Base-by-base conservation (phyloP, 1,140 invertebrate genomes). In the Bathynomus jamesi region DNA sequence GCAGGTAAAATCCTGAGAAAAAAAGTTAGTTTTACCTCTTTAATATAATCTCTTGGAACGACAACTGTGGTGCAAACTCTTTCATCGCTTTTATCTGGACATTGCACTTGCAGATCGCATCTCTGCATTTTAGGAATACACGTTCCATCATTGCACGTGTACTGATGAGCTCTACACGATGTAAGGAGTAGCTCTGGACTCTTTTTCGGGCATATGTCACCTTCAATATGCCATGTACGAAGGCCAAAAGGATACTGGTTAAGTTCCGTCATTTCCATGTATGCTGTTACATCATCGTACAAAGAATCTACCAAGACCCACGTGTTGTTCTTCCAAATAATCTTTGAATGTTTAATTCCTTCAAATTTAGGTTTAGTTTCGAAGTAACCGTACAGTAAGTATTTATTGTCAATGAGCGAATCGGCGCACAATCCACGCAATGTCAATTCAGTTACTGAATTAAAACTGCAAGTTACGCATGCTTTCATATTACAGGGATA, bases 101-200 rank as follows among this genome's bases (percentile, higher is more conserved):
- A 87, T 71, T 87, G 84, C 46, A 83, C 81, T 31, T 83, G 73
- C 10, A 82, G 81, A 78, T 87, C 83, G 79, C 86, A 87, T 17
- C 80, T 80, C 13, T 78, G 73, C 25, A 67, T 70, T 31, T 71
- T 66, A 21, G 28, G 61, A 28, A 82, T 72, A 72, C 81, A 83
- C 0, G 78, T 72, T 4, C 78, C 79, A 24, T 77, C 71, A 63
- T 73, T 67, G 72, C 82, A 83, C 7, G 75, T 73, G 72, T 80
- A 79, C 32, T 81, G 74, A 60, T 69, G 32, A 25, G 64, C 29
- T 17, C 29, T 68, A 29, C 74, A 76, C 4, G 74, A 65, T 0
- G 74, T 76, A 29, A 76, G 28, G 1, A 76, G 71, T 28, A 76
- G 67, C 2, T 60, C 2, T 0, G 40, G 24, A 2, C 21, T 13